Base-by-base conservation (phyloP, 2,113 vertebrate genomes). In the Zosterops lateralis region DNA sequence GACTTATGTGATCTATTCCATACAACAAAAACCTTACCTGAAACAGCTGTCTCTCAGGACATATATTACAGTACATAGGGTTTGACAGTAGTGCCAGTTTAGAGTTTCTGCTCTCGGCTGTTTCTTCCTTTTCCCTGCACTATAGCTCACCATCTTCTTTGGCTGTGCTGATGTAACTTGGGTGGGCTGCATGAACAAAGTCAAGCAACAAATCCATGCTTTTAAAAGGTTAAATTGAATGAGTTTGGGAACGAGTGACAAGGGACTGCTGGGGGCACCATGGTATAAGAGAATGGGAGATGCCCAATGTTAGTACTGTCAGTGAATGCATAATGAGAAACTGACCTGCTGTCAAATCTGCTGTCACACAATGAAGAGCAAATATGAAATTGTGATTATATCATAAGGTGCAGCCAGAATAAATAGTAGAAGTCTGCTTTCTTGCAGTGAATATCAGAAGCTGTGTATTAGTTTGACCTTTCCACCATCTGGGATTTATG, bases 41-140 rank as follows among this genome's bases (percentile, higher is more conserved):
- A 16, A 92, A 31, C 70, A 77, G 36, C 45, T 20, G 1, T 26
- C 25, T 51, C 61, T 56, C 6, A 3, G 57, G 34, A 9, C 10
- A 2, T 9, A 2, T 3, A 6, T 47, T 86, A 11, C 0, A 29
- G 17, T 40, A 11, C 0, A 0, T 31, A 31, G 53, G 9, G 51
- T 81, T 70, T 1, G 4, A 29, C 73, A 71, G 22, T 25, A 31
- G 60, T 56, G 28, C 10, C 48, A 72, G 66, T 65, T 56, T n/a
- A 21, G 34, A 61, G 32, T 50, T 17, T 40, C 75, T 79, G 25
- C 15, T 62, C 32, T 60, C 38, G 29, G 26, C 21, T 72, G 7
- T 82, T 79, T 72, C 50, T 60, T 89, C 31, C 22, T 15, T 62
- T 74, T 25, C 18, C 14, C 20, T 78, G 0, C 32, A 12, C 19